A percentile compares a stretch with the other conserved stretches of the same genome.
phyloP scores from a whole-genome alignment of 2,797 vertebrate species.

The Molossus alvarezi region DNA sequence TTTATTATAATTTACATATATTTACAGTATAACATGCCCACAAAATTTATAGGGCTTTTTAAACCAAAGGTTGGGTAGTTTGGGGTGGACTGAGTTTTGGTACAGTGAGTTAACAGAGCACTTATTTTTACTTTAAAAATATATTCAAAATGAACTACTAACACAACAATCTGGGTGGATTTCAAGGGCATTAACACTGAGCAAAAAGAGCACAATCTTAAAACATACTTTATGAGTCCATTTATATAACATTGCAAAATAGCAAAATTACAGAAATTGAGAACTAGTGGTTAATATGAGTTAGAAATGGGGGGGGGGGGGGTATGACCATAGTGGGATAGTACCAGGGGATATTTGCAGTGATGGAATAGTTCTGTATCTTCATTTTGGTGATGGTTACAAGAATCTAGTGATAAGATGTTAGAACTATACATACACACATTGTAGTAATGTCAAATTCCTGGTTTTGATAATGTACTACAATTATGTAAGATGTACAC shows the following conservation, averaged over 20 bases:
- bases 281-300: background rate
- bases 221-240: background rate
- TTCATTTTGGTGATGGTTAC: background rate
- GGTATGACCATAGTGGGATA: background rate
- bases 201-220: background rate
- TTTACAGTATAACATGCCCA: background rate
- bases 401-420: background rate
- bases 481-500: background rate
- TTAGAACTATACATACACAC: background rate
- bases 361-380: background rate
- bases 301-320: background rate
- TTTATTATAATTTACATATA: background rate
- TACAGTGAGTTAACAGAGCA: background rate
- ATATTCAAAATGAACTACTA: slow-evolving; percentile 13
- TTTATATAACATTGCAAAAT: background rate
- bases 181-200: background rate
- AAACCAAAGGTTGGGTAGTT: background rate
- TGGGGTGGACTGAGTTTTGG: background rate
- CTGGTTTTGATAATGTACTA: background rate
- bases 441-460: background rate
- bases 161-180: background rate
- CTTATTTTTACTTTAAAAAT: slow-evolving; percentile 27
- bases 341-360: background rate
- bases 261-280: background rate
- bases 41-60: background rate